Percentiles rank a stretch among this genome's conserved stretches.
These are phyloP conservation scores for Oeneis ivallda DNA, from an alignment of 2,888 invertebrate species.

Conservation along the genomic window DNA sequence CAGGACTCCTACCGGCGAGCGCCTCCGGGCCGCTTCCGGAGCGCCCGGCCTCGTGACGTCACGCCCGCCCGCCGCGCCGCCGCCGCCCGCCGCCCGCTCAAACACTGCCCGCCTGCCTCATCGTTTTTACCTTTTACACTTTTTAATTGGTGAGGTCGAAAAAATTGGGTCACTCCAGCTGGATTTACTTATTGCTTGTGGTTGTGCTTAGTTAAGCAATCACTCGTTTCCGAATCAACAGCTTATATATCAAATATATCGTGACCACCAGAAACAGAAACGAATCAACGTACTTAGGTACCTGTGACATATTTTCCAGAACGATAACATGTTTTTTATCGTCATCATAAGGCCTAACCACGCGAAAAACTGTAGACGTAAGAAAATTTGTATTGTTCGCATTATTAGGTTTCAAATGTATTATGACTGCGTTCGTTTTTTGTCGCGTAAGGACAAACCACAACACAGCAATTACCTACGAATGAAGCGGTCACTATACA, in stretches of 20 bases:
- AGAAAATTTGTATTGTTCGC: too few relatives aligned
- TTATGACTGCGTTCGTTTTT: too few relatives aligned
- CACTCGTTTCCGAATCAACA: constrained; percentile 20
- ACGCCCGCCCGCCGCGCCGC: constrained; percentile 44
- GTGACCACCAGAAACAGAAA: neutral
- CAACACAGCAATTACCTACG: too few relatives aligned
- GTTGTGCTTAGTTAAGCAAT: constrained; percentile 30
- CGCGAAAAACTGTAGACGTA: too few relatives aligned
- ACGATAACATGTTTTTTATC: too few relatives aligned
- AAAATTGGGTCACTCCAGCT: constrained; percentile 73
- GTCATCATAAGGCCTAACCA: too few relatives aligned
- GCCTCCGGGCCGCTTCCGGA: constrained; percentile 66
- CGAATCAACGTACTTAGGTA: too few relatives aligned
- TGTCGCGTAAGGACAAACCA: too few relatives aligned
- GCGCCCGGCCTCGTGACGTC: constrained; percentile 62
- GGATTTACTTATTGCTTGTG: constrained; percentile 56
- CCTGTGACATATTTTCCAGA: too few relatives aligned
- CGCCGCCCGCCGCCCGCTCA: constrained; percentile 40
- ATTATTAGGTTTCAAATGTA: too few relatives aligned
- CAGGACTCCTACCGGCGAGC: constrained; percentile 64
- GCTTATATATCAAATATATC: neutral
- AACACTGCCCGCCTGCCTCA: constrained; percentile 47
- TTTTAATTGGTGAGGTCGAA: constrained; percentile 79
- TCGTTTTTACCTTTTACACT: constrained; percentile 69
- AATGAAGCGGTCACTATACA: too few relatives aligned